phyloP scores from a whole-genome alignment of 2,113 vertebrate genomes.

The Brienomyrus brachyistius region DNA sequence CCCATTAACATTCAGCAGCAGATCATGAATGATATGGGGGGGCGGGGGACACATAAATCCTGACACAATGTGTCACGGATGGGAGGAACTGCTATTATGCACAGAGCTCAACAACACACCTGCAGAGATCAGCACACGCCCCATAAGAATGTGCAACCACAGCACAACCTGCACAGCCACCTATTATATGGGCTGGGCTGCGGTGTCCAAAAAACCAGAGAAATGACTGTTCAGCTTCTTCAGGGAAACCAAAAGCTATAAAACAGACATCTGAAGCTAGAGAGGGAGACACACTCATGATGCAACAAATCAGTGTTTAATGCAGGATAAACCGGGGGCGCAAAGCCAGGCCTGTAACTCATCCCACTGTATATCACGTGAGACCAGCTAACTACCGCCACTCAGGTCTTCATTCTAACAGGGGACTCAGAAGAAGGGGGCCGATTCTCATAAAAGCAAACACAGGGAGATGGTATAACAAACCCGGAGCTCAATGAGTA shows the following conservation, averaged over 20 bases:
- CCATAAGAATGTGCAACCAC: neutral
- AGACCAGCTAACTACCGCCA: neutral
- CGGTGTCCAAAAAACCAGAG: neutral
- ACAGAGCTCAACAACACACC: neutral
- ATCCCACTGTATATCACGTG: neutral
- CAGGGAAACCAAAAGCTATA: neutral
- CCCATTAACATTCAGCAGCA: neutral
- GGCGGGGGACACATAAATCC: neutral
- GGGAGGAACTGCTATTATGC: neutral
- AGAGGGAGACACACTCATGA: neutral
- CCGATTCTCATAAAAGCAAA: too few relatives aligned
- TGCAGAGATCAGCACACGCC: neutral
- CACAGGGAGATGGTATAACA: neutral
- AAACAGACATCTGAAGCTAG: neutral
- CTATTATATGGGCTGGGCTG: neutral
- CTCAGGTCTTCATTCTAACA: neutral
- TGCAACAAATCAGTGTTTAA: neutral
- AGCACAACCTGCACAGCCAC: neutral
- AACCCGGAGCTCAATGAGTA: neutral
- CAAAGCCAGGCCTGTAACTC: neutral
- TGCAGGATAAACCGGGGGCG: neutral
- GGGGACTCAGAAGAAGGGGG: neutral
- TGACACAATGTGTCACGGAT: neutral
- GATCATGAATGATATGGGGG: neutral
- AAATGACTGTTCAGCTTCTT: neutral